Conservation (phyloP, 2,113 vertebrate species). For the Miniopterus natalensis region DNA sequence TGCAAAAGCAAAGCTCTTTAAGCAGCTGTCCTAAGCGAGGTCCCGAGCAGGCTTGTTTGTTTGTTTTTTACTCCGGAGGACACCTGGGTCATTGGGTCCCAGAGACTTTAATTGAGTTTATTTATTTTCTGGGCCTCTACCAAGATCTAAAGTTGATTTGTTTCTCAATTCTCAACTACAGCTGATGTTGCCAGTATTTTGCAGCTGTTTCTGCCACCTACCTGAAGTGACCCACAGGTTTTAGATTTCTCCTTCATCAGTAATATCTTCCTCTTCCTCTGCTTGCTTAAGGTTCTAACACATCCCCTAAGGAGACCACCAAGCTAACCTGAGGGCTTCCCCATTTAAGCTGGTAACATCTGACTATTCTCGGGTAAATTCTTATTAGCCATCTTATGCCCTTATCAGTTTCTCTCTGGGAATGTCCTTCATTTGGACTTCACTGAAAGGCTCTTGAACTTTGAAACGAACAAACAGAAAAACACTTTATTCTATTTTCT, state of each 20-base stretch:
- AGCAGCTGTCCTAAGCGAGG: not conserved
- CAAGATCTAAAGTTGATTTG: constrained; percentile 9
- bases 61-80: constrained; percentile 28
- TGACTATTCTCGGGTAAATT: not conserved
- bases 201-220: not conserved
- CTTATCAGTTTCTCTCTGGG: not conserved
- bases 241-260: not conserved
- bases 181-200: not conserved
- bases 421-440: not conserved
- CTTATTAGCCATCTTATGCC: not conserved
- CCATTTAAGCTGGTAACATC: not conserved
- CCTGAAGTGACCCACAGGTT: not conserved
- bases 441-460: not conserved
- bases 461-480: not conserved
- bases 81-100: constrained; percentile 40
- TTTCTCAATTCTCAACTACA: not conserved
- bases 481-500: not conserved
- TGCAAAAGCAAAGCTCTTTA: not conserved
- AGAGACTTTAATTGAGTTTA: not conserved
- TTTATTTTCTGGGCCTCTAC: not conserved
- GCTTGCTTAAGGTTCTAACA: not conserved
- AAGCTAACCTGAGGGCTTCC: not conserved
- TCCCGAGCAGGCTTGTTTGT: not conserved
- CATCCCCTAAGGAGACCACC: not conserved
- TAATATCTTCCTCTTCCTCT: not conserved